These are phyloP conservation scores for Chironomus tentans DNA, from an alignment of 2,888 invertebrate genomes.

Conservation along the genomic window DNA sequence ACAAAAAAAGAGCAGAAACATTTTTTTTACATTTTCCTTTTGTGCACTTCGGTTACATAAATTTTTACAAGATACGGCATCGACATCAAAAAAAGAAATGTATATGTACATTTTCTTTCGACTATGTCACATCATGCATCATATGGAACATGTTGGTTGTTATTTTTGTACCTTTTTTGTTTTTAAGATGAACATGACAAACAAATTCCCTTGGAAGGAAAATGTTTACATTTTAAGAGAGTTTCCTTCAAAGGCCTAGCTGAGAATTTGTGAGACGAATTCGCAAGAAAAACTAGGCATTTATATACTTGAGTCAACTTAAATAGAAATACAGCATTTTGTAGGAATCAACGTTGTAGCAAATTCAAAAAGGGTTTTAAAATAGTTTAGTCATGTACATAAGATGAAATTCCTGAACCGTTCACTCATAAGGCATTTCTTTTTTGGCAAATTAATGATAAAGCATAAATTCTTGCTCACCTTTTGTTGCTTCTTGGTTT, in stretches of 20 bases:
- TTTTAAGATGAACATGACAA: neutral
- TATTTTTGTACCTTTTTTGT: too few species aligned
- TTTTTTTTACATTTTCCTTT: neutral
- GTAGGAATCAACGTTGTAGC: too few species aligned
- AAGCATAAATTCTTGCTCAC: slow-evolving; percentile 4
- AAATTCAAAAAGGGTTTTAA: too few species aligned
- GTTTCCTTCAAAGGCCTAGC: neutral
- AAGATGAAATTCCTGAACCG: neutral
- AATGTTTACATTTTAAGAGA: neutral
- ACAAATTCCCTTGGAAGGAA: neutral
- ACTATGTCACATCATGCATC: neutral
- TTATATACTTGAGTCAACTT: neutral
- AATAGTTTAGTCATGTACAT: too few species aligned
- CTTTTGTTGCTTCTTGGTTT: slow-evolving; percentile 26
- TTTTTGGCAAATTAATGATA: neutral
- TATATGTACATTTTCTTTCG: neutral
- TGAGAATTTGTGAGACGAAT: neutral
- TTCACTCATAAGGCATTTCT: neutral
- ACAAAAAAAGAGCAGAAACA: slow-evolving; percentile 6
- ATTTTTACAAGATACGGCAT: neutral
- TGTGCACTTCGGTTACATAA: neutral
- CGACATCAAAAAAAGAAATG: neutral
- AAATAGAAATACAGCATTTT: too few species aligned
- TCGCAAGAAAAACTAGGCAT: neutral
- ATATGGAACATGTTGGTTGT: neutral